Percentiles rank a stretch among this genome's conserved stretches.
phyloP scores from a whole-genome alignment of 2,888 invertebrate species.

The Mythimna pallens region DNA sequence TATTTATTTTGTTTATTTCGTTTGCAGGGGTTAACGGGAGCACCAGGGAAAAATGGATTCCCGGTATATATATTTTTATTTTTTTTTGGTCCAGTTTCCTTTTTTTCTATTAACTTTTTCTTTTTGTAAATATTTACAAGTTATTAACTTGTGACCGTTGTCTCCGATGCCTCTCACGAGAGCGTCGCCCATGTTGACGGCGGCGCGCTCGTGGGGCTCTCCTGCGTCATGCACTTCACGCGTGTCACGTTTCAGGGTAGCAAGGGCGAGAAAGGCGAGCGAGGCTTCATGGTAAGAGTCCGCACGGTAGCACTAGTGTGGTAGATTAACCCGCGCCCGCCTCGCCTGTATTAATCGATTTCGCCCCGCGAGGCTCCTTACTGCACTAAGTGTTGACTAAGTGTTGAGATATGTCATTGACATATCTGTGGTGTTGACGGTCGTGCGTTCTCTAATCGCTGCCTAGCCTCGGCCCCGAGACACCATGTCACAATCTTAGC shows the following conservation, averaged over 20 bases:
- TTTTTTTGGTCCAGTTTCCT: constrained; percentile 62
- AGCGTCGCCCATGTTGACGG: neutral
- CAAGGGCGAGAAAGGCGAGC: constrained; percentile 94
- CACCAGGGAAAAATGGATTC: constrained; percentile 97
- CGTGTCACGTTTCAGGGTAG: constrained; percentile 91
- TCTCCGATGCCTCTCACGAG: constrained; percentile 11
- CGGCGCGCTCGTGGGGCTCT: constrained; percentile 8
- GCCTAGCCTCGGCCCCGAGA: neutral
- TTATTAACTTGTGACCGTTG: constrained; percentile 7
- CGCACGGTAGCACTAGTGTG: constrained; percentile 45
- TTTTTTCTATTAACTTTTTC: constrained; percentile 61
- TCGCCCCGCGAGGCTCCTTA: constrained; percentile 5
- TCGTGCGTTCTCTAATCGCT: neutral
- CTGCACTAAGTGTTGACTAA: neutral
- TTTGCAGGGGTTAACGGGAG: constrained; percentile 94
- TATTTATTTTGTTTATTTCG: constrained; percentile 71
- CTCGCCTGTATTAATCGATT: constrained; percentile 52
- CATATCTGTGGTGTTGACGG: no score
- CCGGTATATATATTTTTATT: constrained; percentile 92
- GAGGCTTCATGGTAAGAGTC: constrained; percentile 93
- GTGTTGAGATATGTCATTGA: no score
- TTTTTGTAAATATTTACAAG: constrained; percentile 52
- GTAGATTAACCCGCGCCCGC: constrained; percentile 53
- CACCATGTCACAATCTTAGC: neutral
- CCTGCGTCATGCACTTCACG: constrained; percentile 57